phyloP scores from a whole-genome alignment of 2,888 invertebrate species.

The Dicycla oo region DNA sequence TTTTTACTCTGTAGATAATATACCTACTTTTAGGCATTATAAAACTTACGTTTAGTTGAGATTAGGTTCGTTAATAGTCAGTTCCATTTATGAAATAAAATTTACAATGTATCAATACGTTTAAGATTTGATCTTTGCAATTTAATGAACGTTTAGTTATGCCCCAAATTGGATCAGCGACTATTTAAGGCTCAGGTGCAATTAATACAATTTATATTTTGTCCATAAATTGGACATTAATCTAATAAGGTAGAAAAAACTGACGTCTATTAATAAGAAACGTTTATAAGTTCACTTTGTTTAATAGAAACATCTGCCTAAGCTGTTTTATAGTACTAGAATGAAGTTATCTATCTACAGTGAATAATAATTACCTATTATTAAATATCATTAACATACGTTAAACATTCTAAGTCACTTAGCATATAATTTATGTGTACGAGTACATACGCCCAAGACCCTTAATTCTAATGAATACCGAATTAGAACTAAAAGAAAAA shows the following conservation, averaged over 20 bases:
- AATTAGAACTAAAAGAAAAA: conserved; percentile 73
- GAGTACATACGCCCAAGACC: conserved; percentile 36
- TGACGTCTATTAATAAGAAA: neutral
- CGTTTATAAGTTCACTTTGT: conserved; percentile 8
- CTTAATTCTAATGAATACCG: conserved; percentile 56
- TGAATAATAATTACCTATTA: conserved; percentile 38
- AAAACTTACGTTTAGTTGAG: no score
- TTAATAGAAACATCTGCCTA: conserved; percentile 38
- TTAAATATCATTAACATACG: conserved; percentile 42
- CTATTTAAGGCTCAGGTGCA: conserved; percentile 6
- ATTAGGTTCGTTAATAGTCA: conserved; percentile 7
- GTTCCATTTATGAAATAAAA: conserved; percentile 20
- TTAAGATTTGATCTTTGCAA: conserved; percentile 27
- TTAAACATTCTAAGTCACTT: conserved; percentile 40
- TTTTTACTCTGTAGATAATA: no score
- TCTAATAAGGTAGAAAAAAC: neutral
- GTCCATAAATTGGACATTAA: neutral
- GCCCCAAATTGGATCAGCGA: conserved; percentile 24
- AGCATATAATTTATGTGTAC: conserved; percentile 33
- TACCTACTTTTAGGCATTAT: no score
- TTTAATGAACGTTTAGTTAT: conserved; percentile 37
- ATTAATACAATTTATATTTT: conserved; percentile 10
- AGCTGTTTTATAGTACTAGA: conserved; percentile 12
- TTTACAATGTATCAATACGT: conserved; percentile 27
- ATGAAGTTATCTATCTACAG: conserved; percentile 14